A percentile compares a stretch with the other conserved stretches of the same genome.
Conservation (phyloP, 2,797 vertebrate species). For the Phataginus tricuspis region DNA sequence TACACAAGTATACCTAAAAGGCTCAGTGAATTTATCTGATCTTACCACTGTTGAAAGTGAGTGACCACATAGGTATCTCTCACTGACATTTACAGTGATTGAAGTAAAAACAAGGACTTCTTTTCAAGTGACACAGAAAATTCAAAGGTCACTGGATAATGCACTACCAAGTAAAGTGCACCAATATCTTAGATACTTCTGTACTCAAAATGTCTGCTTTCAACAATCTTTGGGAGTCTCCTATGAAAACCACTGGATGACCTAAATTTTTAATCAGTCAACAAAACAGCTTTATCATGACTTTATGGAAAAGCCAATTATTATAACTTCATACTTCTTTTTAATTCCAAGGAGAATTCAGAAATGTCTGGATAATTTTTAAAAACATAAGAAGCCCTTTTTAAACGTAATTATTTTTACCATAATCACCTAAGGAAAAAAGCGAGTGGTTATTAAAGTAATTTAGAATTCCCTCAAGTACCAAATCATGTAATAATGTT, state of each 20-base stretch:
- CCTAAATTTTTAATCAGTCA: conserved; percentile 43
- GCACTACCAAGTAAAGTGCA: conserved; percentile 40
- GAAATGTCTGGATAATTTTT: background rate
- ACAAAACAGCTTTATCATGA: conserved; percentile 34
- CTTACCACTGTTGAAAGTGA: conserved; percentile 73
- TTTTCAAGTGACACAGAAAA: conserved; percentile 71
- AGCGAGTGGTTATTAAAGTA: background rate
- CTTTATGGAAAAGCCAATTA: background rate
- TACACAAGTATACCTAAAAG: conserved; percentile 49
- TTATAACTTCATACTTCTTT: conserved; percentile 34
- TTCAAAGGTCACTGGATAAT: conserved; percentile 61
- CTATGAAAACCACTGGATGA: background rate
- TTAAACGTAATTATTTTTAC: conserved; percentile 16
- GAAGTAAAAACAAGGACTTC: conserved; percentile 32
- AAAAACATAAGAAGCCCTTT: conserved; percentile 43
- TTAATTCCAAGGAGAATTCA: conserved; percentile 29
- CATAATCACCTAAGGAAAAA: background rate
- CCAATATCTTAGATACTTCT: conserved; percentile 23
- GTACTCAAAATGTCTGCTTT: conserved; percentile 19
- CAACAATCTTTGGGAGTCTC: background rate
- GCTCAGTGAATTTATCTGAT: conserved; percentile 59
- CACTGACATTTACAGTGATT: conserved; percentile 69
- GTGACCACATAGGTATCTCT: conserved; percentile 56
- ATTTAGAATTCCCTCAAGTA: conserved; percentile 29
- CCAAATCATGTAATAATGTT: background rate